These are phyloP conservation scores for Synodontis membranacea DNA, from an alignment of 2,113 vertebrate species.

Conservation along the genomic window DNA sequence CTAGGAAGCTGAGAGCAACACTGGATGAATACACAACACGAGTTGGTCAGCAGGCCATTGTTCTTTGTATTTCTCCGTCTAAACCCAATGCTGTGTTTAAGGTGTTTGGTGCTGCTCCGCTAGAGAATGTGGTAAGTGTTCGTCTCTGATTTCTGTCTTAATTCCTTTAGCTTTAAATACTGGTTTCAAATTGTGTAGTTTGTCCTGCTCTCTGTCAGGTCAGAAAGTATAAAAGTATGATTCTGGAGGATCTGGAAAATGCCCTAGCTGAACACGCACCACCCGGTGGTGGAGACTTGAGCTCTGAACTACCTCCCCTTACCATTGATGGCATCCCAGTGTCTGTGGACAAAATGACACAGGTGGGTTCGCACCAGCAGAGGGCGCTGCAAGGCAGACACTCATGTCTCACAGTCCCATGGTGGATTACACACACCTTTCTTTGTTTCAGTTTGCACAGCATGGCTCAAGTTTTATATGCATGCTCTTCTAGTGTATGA, in stretches of 20 bases:
- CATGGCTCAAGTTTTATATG: not conserved
- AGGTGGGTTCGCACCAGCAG: conserved; percentile 78
- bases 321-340: conserved; percentile 98
- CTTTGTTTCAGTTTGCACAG: not conserved
- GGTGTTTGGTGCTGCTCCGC: conserved; percentile 94
- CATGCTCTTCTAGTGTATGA: not conserved
- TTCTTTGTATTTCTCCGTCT: conserved; percentile 94
- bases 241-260: conserved; percentile 95
- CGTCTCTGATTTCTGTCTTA: not conserved
- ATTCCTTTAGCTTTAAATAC: not conserved
- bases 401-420: not conserved
- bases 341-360: conserved; percentile 99
- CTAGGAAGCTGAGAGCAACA: conserved; percentile 91
- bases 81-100: conserved; percentile 98
- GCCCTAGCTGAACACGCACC: conserved; percentile 95
- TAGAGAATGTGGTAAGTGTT: conserved; percentile 91
- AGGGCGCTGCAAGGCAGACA: conserved; percentile 53
- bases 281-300: conserved; percentile 83
- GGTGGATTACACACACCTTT: not conserved
- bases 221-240: conserved; percentile 96
- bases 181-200: not conserved
- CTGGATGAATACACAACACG: conserved; percentile 97
- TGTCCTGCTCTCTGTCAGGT: conserved; percentile 76
- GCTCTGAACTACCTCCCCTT: conserved; percentile 91
- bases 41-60: conserved; percentile 97